Evolutionary conservation across 2,113 vertebrate species (phyloP).

Genomic region (Heterotis niloticus): DNA sequence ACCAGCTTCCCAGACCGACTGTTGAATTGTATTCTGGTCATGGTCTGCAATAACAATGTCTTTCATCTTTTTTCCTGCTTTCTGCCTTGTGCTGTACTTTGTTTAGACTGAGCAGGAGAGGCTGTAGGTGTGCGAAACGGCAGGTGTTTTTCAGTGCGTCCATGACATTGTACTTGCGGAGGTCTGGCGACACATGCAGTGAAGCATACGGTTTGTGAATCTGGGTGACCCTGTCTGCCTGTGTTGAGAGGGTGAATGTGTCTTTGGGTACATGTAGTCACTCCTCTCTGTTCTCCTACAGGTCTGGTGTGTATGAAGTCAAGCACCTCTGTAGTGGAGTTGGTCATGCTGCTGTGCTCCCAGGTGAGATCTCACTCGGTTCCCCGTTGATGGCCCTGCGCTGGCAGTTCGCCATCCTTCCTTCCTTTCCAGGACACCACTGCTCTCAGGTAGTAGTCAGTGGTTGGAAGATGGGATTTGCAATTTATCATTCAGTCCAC

Average conservation of each 20-base stretch:
- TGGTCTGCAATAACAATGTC: too few relatives aligned
- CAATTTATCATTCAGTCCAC: too few relatives aligned
- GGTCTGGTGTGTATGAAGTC: conserved; percentile 98
- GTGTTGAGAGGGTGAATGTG: conserved; percentile 24
- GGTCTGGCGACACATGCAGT: background rate
- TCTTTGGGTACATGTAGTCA: conserved; percentile 15
- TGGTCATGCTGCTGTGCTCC: conserved; percentile 97
- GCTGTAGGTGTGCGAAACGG: too few relatives aligned
- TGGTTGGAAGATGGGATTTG: too few relatives aligned
- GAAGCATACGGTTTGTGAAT: background rate
- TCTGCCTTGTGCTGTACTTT: too few relatives aligned
- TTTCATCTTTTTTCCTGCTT: too few relatives aligned
- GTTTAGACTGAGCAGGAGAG: too few relatives aligned
- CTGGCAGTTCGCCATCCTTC: background rate
- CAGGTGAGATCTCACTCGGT: conserved; percentile 70
- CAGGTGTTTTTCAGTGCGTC: background rate
- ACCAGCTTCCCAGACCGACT: too few relatives aligned
- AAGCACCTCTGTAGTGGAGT: conserved; percentile 93
- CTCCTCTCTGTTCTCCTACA: conserved; percentile 43
- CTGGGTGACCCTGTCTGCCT: conserved; percentile 21
- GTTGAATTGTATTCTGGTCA: too few relatives aligned
- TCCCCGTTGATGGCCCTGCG: background rate
- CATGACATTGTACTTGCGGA: background rate
- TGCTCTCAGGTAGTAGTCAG: background rate
- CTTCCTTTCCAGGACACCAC: background rate